These are phyloP conservation scores for Eurystomus glaucurus DNA, from an alignment of 2,797 vertebrate genomes.

Conservation along the genomic window DNA sequence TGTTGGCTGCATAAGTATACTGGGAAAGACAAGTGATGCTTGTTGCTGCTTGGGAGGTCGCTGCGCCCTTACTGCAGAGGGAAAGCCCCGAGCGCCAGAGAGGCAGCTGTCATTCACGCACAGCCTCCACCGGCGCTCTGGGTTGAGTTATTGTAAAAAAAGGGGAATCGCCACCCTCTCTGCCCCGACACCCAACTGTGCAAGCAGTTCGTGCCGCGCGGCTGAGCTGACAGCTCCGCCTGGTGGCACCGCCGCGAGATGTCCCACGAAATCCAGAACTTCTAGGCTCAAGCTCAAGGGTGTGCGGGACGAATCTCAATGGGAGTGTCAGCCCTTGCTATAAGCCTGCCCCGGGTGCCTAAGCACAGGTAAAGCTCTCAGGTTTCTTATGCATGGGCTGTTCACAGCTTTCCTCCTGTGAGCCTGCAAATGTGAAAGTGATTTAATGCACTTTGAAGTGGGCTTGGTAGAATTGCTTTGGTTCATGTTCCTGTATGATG, in stretches of 20 bases:
- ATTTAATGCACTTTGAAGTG: not conserved
- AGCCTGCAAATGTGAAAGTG: not conserved
- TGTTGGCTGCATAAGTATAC: not conserved
- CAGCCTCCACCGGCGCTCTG: fast-evolving
- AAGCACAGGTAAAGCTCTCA: not conserved
- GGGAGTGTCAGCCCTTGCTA: not conserved
- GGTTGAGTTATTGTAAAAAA: not conserved
- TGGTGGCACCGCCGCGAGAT: fast-evolving
- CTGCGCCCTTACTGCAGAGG: not conserved
- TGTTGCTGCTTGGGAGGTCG: too few species aligned
- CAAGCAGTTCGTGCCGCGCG: fast-evolving
- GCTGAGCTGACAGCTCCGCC: not conserved
- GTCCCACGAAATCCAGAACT: not conserved
- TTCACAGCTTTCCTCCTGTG: not conserved
- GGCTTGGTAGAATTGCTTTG: not conserved
- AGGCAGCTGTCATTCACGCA: not conserved
- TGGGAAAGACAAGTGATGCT: not conserved
- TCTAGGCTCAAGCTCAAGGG: fast-evolving
- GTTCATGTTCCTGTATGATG: fast-evolving
- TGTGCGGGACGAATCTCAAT: fast-evolving
- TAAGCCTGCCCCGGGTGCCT: fast-evolving
- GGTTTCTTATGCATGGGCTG: not conserved
- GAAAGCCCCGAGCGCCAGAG: not conserved
- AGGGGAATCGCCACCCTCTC: fast-evolving
- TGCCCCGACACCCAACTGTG: fast-evolving